Percentiles rank a stretch among this genome's conserved stretches.
These are phyloP conservation scores for Calameuta idolon DNA, from an alignment of 2,888 invertebrate species.

Conservation along the genomic window DNA sequence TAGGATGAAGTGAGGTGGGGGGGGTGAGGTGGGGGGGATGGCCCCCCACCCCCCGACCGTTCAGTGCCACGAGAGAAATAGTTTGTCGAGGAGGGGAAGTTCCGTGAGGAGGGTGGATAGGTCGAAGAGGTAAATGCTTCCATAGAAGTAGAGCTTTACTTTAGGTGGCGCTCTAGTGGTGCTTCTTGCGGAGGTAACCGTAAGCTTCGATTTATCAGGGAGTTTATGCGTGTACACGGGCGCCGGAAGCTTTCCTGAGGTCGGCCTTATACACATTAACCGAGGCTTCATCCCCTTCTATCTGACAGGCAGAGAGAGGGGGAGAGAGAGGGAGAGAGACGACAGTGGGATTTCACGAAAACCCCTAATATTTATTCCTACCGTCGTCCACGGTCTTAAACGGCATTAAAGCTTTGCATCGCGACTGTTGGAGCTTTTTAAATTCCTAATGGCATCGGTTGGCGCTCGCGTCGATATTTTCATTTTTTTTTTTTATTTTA, in stretches of 20 bases:
- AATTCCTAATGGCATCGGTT: constrained; percentile 8
- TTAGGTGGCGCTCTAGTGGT: background rate
- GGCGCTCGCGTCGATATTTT: background rate
- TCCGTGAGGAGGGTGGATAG: background rate
- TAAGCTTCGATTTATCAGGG: background rate
- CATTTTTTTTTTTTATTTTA: background rate
- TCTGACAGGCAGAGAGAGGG: constrained; percentile 8
- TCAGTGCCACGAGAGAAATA: background rate
- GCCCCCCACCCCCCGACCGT: background rate
- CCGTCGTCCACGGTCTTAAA: constrained; percentile 45
- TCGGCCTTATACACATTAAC: background rate
- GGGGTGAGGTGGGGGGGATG: too few species aligned
- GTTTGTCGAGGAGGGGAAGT: background rate
- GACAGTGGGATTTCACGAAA: constrained; percentile 27
- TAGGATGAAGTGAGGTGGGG: background rate
- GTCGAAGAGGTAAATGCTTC: background rate
- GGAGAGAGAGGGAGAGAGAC: constrained; percentile 11
- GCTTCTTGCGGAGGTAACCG: background rate
- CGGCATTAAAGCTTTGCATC: constrained; percentile 39
- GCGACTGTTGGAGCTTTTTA: constrained; percentile 42
- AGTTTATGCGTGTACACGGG: background rate
- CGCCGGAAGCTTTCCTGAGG: background rate
- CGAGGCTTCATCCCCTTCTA: background rate
- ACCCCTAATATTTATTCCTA: constrained; percentile 53
- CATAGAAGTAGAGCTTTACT: background rate